Evolutionary conservation across 2,888 invertebrate species (phyloP), one percentile per base, ranked within the genome.

Genomic region (Cynaeus angustus): DNA sequence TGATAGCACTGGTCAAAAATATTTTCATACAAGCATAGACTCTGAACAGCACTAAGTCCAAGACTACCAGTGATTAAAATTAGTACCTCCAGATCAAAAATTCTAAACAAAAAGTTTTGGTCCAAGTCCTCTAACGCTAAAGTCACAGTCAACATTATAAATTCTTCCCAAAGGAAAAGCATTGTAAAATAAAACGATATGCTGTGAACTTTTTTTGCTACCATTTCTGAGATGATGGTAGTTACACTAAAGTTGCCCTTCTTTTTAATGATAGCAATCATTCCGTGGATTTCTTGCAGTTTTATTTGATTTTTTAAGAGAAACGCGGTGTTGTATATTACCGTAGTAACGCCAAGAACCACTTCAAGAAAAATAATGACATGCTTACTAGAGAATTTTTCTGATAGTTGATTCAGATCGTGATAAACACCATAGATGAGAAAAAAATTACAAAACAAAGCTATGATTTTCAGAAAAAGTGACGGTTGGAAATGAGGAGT

Each of bases 261-360:
- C n/a, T 26, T 10, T 13, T 59, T 50, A 7, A 66, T 50, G 16
- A 66, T 1, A 0, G 58, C 10, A 0, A 66, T 61, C 21, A 67
- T 21, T n/a, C 67, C 67, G 21, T 67, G 67, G 5, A 8, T 30
- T 12, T 67, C 67, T 53, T 30, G 21, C 8, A 67, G 38, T 45
- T 41, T 67, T 7, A 61, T 6, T 3, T 26, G n/a, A 9, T 59
- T 43, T 21, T 61, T 53, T 2, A 28, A 9, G 3, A 61, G 43
- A 13, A 38, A 61, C 14, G 59, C 43, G 1, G n/a, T 16, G 21
- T 67, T 59, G 28, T 52, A 26, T 7, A 52, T 21, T 8, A 67
- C 30, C 2, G 61, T 53, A 13, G 33, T 33, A 7, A 12, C 14
- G 26, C 16, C 33, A 30, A 52, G 33, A 9, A 43, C 30, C 1